Percentiles rank a stretch among this genome's conserved stretches.
Conservation (phyloP, 2,888 invertebrate species). For the Drosophila pseudotalamancana region DNA sequence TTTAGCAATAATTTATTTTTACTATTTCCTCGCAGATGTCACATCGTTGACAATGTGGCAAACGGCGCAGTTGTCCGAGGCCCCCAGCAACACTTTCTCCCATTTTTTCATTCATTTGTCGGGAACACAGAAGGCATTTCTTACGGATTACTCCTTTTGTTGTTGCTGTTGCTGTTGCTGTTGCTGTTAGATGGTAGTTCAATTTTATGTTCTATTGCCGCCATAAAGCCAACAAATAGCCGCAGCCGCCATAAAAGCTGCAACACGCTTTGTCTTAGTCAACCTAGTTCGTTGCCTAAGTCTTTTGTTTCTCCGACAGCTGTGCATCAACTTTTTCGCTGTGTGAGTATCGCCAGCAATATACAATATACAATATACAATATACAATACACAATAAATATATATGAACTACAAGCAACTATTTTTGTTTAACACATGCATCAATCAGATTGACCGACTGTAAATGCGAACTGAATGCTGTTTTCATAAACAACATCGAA, state of each 20-base stretch:
- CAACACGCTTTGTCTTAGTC: slow-evolving; percentile 10
- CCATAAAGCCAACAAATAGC: slow-evolving; percentile 53
- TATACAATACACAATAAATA: slow-evolving; percentile 1
- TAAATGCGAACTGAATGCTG: slow-evolving; percentile 73
- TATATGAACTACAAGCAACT: slow-evolving; percentile 26
- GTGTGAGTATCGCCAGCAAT: slow-evolving; percentile 14
- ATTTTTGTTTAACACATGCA: slow-evolving; percentile 39
- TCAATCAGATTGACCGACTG: slow-evolving; percentile 61
- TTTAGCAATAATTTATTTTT: slow-evolving; percentile 66
- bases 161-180: slow-evolving; percentile 9
- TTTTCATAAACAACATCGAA: slow-evolving; percentile 78
- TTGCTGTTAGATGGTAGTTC: slow-evolving; percentile 24
- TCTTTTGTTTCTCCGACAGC: slow-evolving; percentile 60
- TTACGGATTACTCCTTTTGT: slow-evolving; percentile 35
- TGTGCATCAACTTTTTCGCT: slow-evolving; percentile 37
- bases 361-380: too few relatives aligned
- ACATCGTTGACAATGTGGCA: slow-evolving; percentile 44
- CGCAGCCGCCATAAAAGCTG: slow-evolving; percentile 7
- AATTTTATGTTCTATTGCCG: slow-evolving; percentile 70
- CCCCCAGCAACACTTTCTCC: slow-evolving; percentile 61
- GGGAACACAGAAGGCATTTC: slow-evolving; percentile 47
- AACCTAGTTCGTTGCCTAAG: slow-evolving; percentile 65
- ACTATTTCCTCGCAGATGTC: slow-evolving; percentile 54
- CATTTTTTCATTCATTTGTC: slow-evolving; percentile 8
- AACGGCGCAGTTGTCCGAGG: slow-evolving; percentile 1